phyloP scores from a whole-genome alignment of 1,140 invertebrate genomes.

The Aplysia californica region DNA sequence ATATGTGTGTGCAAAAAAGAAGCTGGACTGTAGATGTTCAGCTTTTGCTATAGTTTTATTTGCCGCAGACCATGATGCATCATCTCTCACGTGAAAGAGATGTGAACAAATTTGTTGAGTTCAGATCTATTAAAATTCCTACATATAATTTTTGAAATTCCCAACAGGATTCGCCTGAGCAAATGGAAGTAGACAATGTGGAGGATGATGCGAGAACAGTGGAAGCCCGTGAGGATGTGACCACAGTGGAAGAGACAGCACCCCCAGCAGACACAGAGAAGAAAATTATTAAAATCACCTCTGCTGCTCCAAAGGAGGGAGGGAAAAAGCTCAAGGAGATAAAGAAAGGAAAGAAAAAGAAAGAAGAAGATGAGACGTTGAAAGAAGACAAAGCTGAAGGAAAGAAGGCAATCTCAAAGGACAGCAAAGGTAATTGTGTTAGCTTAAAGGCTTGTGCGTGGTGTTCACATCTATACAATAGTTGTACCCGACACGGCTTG shows the following conservation, averaged over 20 bases:
- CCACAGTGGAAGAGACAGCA: neutral
- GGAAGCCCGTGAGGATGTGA: neutral
- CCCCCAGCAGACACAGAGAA: slow-evolving; percentile 6
- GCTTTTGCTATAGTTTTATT: too few species aligned
- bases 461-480: neutral
- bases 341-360: slow-evolving; percentile 20
- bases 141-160: too few species aligned
- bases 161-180: too few species aligned
- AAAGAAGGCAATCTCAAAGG: slow-evolving; percentile 2
- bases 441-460: neutral
- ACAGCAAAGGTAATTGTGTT: neutral
- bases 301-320: neutral
- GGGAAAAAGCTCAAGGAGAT: too few species aligned
- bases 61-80: too few species aligned
- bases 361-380: slow-evolving; percentile 14
- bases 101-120: too few species aligned
- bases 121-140: too few species aligned
- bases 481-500: too few species aligned
- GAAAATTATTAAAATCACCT: slow-evolving; percentile 14
- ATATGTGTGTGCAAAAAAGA: too few species aligned
- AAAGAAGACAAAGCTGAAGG: slow-evolving; percentile 20
- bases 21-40: too few species aligned
- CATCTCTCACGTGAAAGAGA: too few species aligned
- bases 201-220: slow-evolving; percentile 29
- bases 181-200: too few species aligned